Evolutionary conservation across 1,140 invertebrate genomes (phyloP).

Genomic region (Drosophila micromelanica): DNA sequence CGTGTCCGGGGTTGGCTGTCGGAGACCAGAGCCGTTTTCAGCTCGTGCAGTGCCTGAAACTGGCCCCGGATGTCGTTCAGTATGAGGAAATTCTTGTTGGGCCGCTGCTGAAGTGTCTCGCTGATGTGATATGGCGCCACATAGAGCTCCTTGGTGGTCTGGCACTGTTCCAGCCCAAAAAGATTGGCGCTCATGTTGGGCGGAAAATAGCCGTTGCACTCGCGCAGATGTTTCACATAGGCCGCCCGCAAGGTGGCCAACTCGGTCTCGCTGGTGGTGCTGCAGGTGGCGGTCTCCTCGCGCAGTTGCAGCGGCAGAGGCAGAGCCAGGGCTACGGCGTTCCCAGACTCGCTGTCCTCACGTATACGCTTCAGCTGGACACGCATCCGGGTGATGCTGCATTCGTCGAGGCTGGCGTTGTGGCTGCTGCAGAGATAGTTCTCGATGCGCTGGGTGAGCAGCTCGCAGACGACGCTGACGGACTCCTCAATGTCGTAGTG

Average conservation of each 20-base stretch:
- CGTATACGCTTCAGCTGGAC: constrained; percentile 49
- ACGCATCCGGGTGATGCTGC: constrained; percentile 57
- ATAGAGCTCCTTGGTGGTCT: constrained; percentile 61
- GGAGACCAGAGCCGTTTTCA: constrained; percentile 22
- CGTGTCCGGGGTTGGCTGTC: neutral
- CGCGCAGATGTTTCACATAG: constrained; percentile 60
- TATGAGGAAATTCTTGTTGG: constrained; percentile 67
- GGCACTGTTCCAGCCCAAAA: constrained; percentile 63
- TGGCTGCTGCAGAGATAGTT: constrained; percentile 53
- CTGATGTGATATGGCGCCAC: constrained; percentile 68
- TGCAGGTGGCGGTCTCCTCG: neutral
- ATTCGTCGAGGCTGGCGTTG: constrained; percentile 43
- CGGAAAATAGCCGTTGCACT: constrained; percentile 63
- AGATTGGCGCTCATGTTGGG: constrained; percentile 64
- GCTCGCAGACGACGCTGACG: constrained; percentile 57
- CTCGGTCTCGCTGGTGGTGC: constrained; percentile 40
- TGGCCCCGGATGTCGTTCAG: constrained; percentile 59
- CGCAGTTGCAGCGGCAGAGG: constrained; percentile 45
- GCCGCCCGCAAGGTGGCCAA: constrained; percentile 45
- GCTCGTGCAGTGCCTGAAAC: constrained; percentile 61
- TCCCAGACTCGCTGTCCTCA: neutral
- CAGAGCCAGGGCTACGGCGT: constrained; percentile 4
- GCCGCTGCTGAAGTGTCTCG: constrained; percentile 53
- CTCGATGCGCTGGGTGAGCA: constrained; percentile 60
- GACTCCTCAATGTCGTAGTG: constrained; percentile 62